phyloP scores from a whole-genome alignment of 2,113 vertebrate genomes.

The Tragelaphus scriptus region DNA sequence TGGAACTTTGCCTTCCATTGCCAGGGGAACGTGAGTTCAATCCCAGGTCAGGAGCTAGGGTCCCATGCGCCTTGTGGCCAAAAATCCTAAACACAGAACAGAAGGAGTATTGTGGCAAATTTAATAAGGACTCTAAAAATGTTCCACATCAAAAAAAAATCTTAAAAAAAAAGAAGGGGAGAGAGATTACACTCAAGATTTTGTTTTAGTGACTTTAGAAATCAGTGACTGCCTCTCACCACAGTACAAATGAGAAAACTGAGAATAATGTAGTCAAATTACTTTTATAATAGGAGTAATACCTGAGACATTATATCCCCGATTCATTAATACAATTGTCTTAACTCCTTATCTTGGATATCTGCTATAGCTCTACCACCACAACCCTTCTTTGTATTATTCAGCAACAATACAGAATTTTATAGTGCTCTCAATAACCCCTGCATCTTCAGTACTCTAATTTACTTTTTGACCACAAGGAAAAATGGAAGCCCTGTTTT shows the following conservation, averaged over 20 bases:
- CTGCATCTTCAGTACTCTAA: neutral
- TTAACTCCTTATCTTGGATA: neutral
- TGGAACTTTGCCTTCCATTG: neutral
- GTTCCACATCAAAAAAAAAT: neutral
- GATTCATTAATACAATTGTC: neutral
- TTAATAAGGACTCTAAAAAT: neutral
- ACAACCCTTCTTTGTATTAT: neutral
- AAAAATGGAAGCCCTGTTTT: neutral
- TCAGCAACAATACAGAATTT: neutral
- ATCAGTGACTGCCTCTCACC: neutral
- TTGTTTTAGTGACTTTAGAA: neutral
- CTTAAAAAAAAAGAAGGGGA: neutral
- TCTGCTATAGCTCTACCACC: neutral
- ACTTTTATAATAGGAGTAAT: neutral
- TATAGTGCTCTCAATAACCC: neutral
- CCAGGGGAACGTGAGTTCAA: accelerated
- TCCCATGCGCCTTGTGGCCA: neutral
- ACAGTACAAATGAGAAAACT: constrained; percentile 6
- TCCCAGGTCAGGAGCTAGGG: neutral
- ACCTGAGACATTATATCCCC: neutral
- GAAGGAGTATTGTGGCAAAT: neutral
- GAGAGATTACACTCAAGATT: neutral
- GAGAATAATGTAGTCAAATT: constrained; percentile 1
- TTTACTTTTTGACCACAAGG: neutral
- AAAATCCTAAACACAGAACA: neutral